These are phyloP conservation scores for Parthenolecanium corni DNA, from an alignment of 2,888 invertebrate species.

Conservation along the genomic window DNA sequence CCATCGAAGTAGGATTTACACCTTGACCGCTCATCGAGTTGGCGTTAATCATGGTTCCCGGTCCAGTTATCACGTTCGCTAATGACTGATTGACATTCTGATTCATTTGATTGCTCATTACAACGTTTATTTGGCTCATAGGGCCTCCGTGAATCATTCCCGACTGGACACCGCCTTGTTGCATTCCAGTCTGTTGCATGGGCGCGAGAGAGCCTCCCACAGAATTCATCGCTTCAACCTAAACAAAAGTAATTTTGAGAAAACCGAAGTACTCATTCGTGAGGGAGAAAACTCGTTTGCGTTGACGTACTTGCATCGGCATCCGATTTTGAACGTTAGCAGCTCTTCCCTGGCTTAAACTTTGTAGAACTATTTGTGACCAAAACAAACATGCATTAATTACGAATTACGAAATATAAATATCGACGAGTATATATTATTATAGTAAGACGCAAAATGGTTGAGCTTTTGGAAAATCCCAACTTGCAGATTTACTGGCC, in stretches of 20 bases:
- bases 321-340: background rate
- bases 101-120: background rate
- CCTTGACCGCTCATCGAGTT: conserved; percentile 34
- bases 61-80: conserved; percentile 31
- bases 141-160: background rate
- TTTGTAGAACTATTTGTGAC: conserved; percentile 1
- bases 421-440: too few species aligned
- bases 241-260: background rate
- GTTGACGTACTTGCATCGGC: background rate
- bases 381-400: too few species aligned
- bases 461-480: too few species aligned
- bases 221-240: conserved; percentile 36
- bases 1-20: conserved; percentile 31
- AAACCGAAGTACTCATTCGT: too few species aligned
- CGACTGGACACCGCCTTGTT: conserved; percentile 30
- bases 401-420: too few species aligned
- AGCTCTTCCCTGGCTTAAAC: background rate
- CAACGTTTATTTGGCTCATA: background rate
- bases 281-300: background rate
- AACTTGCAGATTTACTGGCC: too few species aligned
- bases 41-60: conserved; percentile 35
- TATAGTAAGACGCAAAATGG: too few species aligned
- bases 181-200: conserved; percentile 34
- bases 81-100: conserved; percentile 32
- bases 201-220: conserved; percentile 42